Conservation (phyloP, 2,888 invertebrate species). For the Perizoma affinitatum region DNA sequence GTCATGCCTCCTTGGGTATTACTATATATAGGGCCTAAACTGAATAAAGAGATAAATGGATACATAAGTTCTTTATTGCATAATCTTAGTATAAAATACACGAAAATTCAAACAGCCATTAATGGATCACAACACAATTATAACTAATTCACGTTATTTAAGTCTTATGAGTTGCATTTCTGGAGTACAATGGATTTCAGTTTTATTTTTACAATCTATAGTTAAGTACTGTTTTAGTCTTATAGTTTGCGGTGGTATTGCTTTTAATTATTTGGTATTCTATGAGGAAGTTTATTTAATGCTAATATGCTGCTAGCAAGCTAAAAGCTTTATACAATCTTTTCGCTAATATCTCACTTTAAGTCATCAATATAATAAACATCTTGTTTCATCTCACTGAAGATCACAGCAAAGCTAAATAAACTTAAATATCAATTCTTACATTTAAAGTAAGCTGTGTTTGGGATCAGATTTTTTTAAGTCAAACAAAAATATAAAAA, state of each 20-base stretch:
- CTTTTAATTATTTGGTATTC: not conserved
- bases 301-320: not conserved
- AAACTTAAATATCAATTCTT: slow-evolving; percentile 3
- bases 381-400: slow-evolving; percentile 18
- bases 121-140: slow-evolving; percentile 16
- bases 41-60: slow-evolving; percentile 41
- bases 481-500: not conserved
- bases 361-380: slow-evolving; percentile 20
- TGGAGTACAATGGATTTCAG: slow-evolving; percentile 10
- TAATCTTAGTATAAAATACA: slow-evolving; percentile 36
- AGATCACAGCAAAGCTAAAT: slow-evolving; percentile 25
- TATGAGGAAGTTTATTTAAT: too few relatives aligned
- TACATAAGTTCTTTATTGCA: slow-evolving; percentile 39
- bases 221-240: too few relatives aligned
- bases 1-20: slow-evolving; percentile 9
- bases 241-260: too few relatives aligned
- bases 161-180: slow-evolving; percentile 11
- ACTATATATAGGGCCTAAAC: slow-evolving; percentile 35
- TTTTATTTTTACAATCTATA: not conserved
- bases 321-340: slow-evolving; percentile 11
- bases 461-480: not conserved
- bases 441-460: slow-evolving; percentile 6
- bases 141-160: not conserved
- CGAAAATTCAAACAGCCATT: slow-evolving; percentile 26
- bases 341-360: slow-evolving; percentile 19